Evolutionary conservation across 2,888 invertebrate species (phyloP), one percentile per base, ranked within the genome.

Genomic region (Cabera pusaria): DNA sequence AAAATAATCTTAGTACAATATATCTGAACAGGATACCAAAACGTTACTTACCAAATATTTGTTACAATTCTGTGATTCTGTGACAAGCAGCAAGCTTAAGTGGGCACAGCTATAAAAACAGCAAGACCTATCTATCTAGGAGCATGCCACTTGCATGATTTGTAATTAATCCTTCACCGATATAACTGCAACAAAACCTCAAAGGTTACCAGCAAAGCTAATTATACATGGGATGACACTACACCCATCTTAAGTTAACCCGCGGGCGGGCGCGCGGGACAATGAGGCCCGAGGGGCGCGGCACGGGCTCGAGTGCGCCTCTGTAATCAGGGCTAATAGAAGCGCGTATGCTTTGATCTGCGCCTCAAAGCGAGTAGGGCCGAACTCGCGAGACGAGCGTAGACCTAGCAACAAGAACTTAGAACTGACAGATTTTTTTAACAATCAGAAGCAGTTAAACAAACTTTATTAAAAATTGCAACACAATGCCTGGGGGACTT

Each of bases 291-390:
- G 64, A 52, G 56, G 49, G 45, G 59, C 54, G 49, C 14, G 44
- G 49, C 45, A 49, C 44, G 54, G 53, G 48, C 49, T 72, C 61
- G 72, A 72, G 73, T 54, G 68, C 66, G 64, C 62, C 67, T 68
- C 74, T 63, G 84, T 87, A 87, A 87, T 87, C 87, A 86, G 75
- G 76, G 87, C 87, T 87, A 87, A 87, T 87, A 87, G 88, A 86
- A 85, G 74, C 83, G 83, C 76, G 83, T 72, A 69, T 71, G 81
- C 87, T 88, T 86, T 87, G 87, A 86, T 87, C 85, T 85, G 74
- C 64, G 70, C 62, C 76, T 86, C 86, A 87, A 87, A 86, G 85
- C 64, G 72, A 77, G 60, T 72, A 72, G 75, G 68, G 71, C 71
- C 74, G 66, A 72, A 71, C 73, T 75, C 73, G 72, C 71, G 72